A percentile compares a stretch with the other conserved stretches of the same genome.
Conservation (phyloP, 2,797 vertebrate genomes). For the Eutrigla gurnardus region DNA sequence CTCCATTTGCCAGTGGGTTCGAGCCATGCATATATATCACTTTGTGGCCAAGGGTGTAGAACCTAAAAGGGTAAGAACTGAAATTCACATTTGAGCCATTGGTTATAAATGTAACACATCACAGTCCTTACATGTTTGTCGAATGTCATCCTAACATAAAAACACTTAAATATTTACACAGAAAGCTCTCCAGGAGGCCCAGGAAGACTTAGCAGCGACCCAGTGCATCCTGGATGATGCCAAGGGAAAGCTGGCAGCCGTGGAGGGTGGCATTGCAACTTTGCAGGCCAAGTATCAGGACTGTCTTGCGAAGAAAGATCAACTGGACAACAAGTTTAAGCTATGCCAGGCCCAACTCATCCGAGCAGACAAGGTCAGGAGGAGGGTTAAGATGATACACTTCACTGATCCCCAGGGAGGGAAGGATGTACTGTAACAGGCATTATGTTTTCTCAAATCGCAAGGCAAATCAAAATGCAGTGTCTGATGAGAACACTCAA, state of each 20-base stretch:
- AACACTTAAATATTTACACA: conserved; percentile 59
- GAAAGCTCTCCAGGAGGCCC: conserved; percentile 88
- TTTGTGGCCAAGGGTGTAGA: conserved; percentile 89
- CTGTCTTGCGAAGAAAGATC: conserved; percentile 89
- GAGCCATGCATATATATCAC: conserved; percentile 93
- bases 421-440: background rate
- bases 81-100: background rate
- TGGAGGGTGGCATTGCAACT: conserved; percentile 85
- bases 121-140: background rate
- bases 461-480: background rate
- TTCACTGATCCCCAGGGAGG: background rate
- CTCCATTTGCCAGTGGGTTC: conserved; percentile 96
- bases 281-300: conserved; percentile 88
- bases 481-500: background rate
- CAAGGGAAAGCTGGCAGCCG: conserved; percentile 82
- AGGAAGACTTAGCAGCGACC: conserved; percentile 87
- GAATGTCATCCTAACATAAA: background rate
- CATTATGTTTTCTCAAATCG: background rate
- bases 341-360: conserved; percentile 87
- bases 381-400: conserved; percentile 1
- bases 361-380: conserved; percentile 87
- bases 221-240: conserved; percentile 87
- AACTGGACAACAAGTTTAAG: conserved; percentile 89
- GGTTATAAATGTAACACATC: background rate
- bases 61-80: conserved; percentile 89